Conservation (phyloP, 2,113 vertebrate species). For the Tyrannus savana region DNA sequence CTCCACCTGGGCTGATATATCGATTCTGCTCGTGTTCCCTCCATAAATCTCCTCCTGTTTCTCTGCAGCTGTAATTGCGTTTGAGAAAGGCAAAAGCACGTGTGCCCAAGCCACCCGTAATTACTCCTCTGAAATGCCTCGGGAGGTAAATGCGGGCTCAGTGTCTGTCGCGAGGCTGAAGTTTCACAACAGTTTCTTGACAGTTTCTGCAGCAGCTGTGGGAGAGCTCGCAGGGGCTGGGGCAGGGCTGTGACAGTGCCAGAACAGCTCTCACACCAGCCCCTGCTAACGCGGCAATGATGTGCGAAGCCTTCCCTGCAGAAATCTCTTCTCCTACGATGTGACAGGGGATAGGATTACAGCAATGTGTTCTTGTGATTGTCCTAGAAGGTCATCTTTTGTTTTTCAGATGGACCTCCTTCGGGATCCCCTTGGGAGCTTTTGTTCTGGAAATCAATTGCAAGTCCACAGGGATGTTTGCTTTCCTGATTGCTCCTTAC, state of each 20-base stretch:
- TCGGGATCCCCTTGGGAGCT: background rate
- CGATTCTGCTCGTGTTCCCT: background rate
- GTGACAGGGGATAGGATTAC: rapidly evolving
- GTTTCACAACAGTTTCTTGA: background rate
- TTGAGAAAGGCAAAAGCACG: background rate
- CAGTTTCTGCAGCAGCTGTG: background rate
- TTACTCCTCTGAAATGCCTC: background rate
- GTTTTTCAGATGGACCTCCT: background rate
- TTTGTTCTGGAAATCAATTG: background rate
- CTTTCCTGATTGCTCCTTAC: background rate
- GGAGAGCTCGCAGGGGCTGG: background rate
- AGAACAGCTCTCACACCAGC: background rate
- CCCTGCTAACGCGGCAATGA: background rate
- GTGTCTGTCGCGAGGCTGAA: background rate
- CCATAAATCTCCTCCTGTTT: background rate
- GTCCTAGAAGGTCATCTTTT: background rate
- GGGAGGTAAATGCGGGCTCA: background rate
- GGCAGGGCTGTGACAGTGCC: background rate
- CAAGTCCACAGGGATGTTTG: background rate
- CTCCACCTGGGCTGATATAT: background rate
- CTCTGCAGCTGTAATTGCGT: background rate
- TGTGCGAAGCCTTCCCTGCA: background rate
- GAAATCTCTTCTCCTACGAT: background rate
- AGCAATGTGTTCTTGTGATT: rapidly evolving
- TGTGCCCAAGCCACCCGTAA: background rate